Evolutionary conservation across 2,888 invertebrate genomes (phyloP).

Genomic region (Parnassius apollo): DNA sequence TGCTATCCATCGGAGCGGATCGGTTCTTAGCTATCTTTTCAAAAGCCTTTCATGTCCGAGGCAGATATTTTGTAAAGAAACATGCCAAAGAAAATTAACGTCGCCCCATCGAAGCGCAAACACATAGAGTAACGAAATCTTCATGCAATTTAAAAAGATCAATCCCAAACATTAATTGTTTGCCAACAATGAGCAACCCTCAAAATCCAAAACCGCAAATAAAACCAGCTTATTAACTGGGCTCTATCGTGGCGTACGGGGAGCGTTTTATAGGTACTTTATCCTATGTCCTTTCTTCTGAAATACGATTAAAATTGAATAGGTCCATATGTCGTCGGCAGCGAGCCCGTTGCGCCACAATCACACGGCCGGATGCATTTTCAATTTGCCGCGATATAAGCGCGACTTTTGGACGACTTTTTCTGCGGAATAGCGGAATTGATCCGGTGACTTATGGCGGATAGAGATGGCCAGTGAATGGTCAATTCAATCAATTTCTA

Average conservation of each 20-base stretch:
- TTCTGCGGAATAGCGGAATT: conserved; percentile 76
- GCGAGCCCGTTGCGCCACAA: conserved; percentile 74
- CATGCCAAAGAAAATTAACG: conserved; percentile 31
- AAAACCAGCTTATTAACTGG: conserved; percentile 73
- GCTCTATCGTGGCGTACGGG: conserved; percentile 58
- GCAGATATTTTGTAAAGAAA: conserved; percentile 22
- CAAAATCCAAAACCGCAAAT: conserved; percentile 74
- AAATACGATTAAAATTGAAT: conserved; percentile 81
- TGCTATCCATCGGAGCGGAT: conserved; percentile 3
- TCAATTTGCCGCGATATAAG: conserved; percentile 81
- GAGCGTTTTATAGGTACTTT: conserved; percentile 70
- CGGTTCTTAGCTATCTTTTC: conserved; percentile 1
- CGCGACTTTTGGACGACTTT: conserved; percentile 75
- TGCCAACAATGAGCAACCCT: conserved; percentile 63
- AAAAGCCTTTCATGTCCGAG: not conserved
- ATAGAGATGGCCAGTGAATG: conserved; percentile 59
- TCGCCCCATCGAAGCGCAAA: conserved; percentile 48
- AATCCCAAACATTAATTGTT: conserved; percentile 73
- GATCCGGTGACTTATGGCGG: conserved; percentile 77
- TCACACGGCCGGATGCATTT: conserved; percentile 78
- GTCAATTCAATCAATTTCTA: conserved; percentile 67
- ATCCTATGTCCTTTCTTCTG: conserved; percentile 79
- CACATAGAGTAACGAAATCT: conserved; percentile 53
- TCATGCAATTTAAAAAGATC: conserved; percentile 68
- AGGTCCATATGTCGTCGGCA: conserved; percentile 77